A percentile compares a stretch with the other conserved stretches of the same genome.
phyloP scores from a whole-genome alignment of 2,113 vertebrate genomes.

The Pristiophorus japonicus region DNA sequence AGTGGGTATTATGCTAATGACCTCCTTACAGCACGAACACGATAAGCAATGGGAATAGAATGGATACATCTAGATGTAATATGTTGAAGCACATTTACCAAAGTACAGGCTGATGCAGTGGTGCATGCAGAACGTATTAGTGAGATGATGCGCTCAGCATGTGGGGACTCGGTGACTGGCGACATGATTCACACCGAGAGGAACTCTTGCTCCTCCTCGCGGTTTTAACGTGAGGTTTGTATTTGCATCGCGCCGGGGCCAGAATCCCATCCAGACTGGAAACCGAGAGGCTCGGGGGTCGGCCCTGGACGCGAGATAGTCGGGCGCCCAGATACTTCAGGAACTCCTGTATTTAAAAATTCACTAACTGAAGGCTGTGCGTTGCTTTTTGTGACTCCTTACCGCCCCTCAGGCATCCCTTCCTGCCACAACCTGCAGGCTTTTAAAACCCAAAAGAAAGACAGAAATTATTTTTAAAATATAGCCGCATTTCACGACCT shows the following conservation, averaged over 20 bases:
- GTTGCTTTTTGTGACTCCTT: background rate
- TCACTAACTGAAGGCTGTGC: background rate
- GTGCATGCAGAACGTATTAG: background rate
- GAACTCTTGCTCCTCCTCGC: background rate
- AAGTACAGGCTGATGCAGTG: background rate
- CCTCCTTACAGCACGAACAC: background rate
- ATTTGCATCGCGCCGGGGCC: background rate
- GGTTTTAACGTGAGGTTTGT: background rate
- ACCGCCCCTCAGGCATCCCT: too few relatives aligned
- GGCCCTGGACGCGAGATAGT: too few relatives aligned
- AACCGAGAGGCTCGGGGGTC: background rate
- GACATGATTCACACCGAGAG: background rate
- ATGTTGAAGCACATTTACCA: conserved; percentile 15
- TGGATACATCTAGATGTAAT: background rate
- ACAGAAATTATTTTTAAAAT: background rate
- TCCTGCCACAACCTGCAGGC: background rate
- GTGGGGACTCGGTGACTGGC: background rate
- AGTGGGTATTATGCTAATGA: background rate
- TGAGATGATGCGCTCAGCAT: conserved; percentile 23
- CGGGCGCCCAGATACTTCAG: background rate
- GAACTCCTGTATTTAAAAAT: background rate
- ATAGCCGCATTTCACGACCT: too few relatives aligned
- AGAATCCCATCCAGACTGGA: background rate
- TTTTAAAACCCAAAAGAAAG: background rate
- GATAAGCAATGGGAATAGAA: background rate